Percentiles rank a stretch among this genome's conserved stretches.
phyloP scores from a whole-genome alignment of 2,797 vertebrate species.

The Lindbergichthys nudifrons region DNA sequence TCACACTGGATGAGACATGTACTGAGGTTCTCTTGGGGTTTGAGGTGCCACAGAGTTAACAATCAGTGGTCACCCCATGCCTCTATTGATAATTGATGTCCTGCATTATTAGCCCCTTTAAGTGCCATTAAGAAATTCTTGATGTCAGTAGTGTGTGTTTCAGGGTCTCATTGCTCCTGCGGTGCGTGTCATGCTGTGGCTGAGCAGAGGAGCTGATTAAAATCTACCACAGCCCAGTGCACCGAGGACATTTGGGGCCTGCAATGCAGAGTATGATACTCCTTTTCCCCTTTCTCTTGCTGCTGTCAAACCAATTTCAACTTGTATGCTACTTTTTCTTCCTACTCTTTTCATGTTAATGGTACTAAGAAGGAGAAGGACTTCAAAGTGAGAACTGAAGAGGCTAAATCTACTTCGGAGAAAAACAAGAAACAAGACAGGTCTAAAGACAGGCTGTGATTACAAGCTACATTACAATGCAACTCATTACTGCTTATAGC shows the following conservation, averaged over 20 bases:
- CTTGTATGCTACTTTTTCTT: slow-evolving; percentile 40
- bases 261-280: slow-evolving; percentile 69
- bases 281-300: slow-evolving; percentile 35
- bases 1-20: slow-evolving; percentile 18
- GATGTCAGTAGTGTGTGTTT: slow-evolving; percentile 39
- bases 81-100: slow-evolving; percentile 66
- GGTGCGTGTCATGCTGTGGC: slow-evolving; percentile 52
- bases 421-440: slow-evolving; percentile 43
- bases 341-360: slow-evolving; percentile 24
- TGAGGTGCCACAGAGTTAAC: slow-evolving; percentile 44
- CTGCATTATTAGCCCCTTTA: slow-evolving; percentile 66
- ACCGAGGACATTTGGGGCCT: slow-evolving; percentile 68
- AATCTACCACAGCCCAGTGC: slow-evolving; percentile 75
- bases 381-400: slow-evolving; percentile 59
- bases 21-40: slow-evolving; percentile 36
- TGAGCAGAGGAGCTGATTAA: slow-evolving; percentile 75
- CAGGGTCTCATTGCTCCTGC: slow-evolving; percentile 44
- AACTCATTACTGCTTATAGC: slow-evolving; percentile 73
- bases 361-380: slow-evolving; percentile 37
- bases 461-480: slow-evolving; percentile 73
- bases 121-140: slow-evolving; percentile 55
- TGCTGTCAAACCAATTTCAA: slow-evolving; percentile 59
- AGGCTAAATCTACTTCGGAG: slow-evolving; percentile 45
- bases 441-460: slow-evolving; percentile 65
- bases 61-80: slow-evolving; percentile 39